phyloP scores from a whole-genome alignment of 2,113 vertebrate species.

The Melanerpes formicivorus region DNA sequence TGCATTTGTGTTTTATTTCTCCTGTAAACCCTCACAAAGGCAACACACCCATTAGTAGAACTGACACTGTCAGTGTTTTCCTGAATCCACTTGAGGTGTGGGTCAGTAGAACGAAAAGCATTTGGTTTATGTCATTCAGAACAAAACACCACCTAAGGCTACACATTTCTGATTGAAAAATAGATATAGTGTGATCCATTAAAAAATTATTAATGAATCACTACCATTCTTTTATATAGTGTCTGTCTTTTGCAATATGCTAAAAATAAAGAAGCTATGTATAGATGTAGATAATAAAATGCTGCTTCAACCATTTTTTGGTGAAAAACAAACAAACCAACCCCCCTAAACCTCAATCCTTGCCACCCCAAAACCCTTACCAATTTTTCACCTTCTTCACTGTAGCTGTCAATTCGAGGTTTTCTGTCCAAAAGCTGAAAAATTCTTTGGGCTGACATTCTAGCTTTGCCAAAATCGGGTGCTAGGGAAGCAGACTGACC shows the following conservation, averaged over 20 bases:
- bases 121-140: background rate
- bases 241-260: background rate
- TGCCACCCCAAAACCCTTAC: background rate
- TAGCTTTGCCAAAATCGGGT: constrained; percentile 73
- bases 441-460: constrained; percentile 60
- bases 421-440: constrained; percentile 67
- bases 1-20: background rate
- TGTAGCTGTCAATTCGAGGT: constrained; percentile 70
- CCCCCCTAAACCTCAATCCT: background rate
- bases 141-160: background rate
- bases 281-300: background rate
- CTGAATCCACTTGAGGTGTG: background rate
- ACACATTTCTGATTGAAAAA: background rate
- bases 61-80: background rate
- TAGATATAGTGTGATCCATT: background rate
- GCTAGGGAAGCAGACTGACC: constrained; percentile 61
- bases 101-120: background rate
- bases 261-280: background rate
- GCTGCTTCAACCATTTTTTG: background rate
- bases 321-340: background rate
- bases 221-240: background rate
- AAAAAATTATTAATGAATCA: background rate
- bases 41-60: background rate
- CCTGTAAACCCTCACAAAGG: background rate
- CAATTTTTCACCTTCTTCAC: constrained; percentile 68